phyloP scores from a whole-genome alignment of 2,797 vertebrate genomes.

The Sebastes hubbsi region DNA sequence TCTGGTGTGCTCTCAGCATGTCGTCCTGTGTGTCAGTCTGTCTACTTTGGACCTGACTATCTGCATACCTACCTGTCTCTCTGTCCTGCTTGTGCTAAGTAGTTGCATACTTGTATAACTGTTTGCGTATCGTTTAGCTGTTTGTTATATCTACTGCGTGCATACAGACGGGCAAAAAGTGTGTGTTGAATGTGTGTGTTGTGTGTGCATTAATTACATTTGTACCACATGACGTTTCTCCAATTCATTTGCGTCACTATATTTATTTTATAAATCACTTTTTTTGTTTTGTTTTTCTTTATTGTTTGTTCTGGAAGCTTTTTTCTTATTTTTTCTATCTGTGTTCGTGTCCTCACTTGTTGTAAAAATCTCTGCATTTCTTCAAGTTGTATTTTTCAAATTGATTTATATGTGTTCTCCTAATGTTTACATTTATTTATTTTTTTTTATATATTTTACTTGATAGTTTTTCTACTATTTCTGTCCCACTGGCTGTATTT shows the following conservation, averaged over 20 bases:
- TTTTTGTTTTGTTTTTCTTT: background rate
- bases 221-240: background rate
- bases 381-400: background rate
- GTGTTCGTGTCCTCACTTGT: background rate
- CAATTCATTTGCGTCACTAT: background rate
- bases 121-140: background rate
- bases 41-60: background rate
- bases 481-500: conserved; percentile 22
- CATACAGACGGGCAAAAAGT: background rate
- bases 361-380: background rate
- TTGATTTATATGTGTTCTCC: background rate
- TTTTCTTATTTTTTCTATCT: background rate
- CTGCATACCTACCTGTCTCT: background rate
- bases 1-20: background rate
- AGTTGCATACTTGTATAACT: background rate
- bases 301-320: too few species aligned
- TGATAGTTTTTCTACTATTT: background rate
- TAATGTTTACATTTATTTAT: background rate
- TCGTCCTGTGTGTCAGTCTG: conserved; percentile 17
- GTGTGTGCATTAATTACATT: conserved; percentile 7
- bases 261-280: background rate
- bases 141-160: background rate
- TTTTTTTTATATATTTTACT: background rate
- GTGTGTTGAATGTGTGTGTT: background rate
- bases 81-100: background rate